Conservation (phyloP, 1,140 invertebrate species). For the Ostrea denselamellosa region DNA sequence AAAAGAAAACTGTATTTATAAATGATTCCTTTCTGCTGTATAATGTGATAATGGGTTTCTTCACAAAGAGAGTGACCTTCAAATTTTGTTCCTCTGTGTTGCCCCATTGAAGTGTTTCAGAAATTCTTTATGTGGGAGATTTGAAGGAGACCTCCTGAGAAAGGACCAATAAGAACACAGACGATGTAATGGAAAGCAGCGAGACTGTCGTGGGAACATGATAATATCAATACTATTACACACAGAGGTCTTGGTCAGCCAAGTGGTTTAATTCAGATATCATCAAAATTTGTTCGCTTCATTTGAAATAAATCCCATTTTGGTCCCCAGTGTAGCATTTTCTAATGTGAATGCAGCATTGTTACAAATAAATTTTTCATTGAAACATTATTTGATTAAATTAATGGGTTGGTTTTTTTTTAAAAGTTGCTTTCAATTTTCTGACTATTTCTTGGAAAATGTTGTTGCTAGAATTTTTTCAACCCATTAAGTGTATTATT, state of each 20-base stretch:
- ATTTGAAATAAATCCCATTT: background rate
- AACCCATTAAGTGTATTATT: background rate
- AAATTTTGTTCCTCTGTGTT: background rate
- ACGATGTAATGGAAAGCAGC: background rate
- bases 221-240: slow-evolving; percentile 12
- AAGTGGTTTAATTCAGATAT: slow-evolving; percentile 37
- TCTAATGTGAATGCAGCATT: background rate
- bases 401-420: background rate
- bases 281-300: slow-evolving; percentile 15
- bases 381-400: background rate
- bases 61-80: slow-evolving; percentile 3
- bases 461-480: background rate
- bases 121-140: background rate
- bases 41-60: background rate
- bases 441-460: background rate
- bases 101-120: background rate
- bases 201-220: slow-evolving; percentile 22
- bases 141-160: background rate
- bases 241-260: background rate
- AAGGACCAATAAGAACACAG: background rate
- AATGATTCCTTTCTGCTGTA: background rate
- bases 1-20: background rate
- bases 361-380: background rate
- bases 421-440: slow-evolving; percentile 8
- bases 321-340: background rate